These are phyloP conservation scores for Ficedula albicollis DNA, from an alignment of 2,797 vertebrate genomes.

Conservation along the genomic window DNA sequence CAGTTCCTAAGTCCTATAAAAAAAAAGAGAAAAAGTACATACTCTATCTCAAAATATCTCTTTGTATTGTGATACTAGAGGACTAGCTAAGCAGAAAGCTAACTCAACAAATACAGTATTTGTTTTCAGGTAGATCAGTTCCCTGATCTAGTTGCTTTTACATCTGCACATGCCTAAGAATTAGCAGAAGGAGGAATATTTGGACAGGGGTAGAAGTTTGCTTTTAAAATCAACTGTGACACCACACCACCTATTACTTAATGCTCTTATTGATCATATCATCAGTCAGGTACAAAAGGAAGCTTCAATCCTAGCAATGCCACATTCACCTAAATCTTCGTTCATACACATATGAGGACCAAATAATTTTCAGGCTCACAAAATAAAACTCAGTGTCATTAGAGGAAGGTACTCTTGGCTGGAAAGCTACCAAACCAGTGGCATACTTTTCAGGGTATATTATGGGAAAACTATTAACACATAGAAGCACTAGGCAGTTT, in stretches of 20 bases:
- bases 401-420: background rate
- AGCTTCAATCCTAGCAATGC: background rate
- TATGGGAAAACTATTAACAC: background rate
- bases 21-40: background rate
- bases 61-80: background rate
- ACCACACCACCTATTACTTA: background rate
- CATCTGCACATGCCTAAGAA: accelerated
- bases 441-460: background rate
- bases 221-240: background rate
- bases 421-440: background rate
- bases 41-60: background rate
- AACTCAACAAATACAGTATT: background rate
- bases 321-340: background rate
- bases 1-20: background rate
- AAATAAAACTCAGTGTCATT: background rate
- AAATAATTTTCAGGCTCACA: background rate
- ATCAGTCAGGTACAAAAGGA: background rate
- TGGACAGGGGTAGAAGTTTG: background rate
- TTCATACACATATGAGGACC: background rate
- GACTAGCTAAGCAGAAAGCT: background rate
- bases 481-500: background rate
- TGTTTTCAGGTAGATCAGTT: background rate
- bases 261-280: background rate
- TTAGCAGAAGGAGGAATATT: background rate
- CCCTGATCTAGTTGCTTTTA: background rate